phyloP scores from a whole-genome alignment of 2,113 vertebrate species.

The Phalacrocorax pelagicus region DNA sequence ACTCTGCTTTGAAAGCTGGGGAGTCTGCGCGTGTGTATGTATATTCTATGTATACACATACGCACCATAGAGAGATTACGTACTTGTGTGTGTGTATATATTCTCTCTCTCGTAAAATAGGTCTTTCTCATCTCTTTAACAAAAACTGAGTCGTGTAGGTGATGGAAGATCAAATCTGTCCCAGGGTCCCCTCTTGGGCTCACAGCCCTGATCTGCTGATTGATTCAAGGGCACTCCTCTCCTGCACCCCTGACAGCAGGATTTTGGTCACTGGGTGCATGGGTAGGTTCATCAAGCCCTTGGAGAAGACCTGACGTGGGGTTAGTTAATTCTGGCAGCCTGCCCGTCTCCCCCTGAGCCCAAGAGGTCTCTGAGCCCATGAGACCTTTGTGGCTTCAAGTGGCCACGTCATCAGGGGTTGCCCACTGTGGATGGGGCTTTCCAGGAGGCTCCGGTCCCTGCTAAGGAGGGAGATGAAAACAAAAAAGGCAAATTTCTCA shows the following conservation, averaged over 20 bases:
- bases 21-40: background rate
- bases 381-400: background rate
- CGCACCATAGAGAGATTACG: background rate
- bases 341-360: background rate
- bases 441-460: background rate
- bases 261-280: background rate
- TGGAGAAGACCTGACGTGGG: background rate
- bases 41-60: background rate
- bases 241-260: background rate
- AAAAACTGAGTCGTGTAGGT: background rate
- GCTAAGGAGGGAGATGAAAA: background rate
- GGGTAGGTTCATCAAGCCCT: background rate
- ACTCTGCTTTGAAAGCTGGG: background rate
- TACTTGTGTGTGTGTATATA: background rate
- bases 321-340: background rate
- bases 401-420: accelerated
- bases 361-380: background rate
- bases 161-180: background rate
- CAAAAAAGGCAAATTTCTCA: accelerated
- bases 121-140: background rate
- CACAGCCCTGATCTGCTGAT: background rate
- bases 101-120: background rate
- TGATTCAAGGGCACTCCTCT: background rate
- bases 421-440: accelerated
- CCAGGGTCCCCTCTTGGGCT: background rate